Evolutionary conservation across 1,140 invertebrate genomes (phyloP).

Genomic region (Aphis craccivora): DNA sequence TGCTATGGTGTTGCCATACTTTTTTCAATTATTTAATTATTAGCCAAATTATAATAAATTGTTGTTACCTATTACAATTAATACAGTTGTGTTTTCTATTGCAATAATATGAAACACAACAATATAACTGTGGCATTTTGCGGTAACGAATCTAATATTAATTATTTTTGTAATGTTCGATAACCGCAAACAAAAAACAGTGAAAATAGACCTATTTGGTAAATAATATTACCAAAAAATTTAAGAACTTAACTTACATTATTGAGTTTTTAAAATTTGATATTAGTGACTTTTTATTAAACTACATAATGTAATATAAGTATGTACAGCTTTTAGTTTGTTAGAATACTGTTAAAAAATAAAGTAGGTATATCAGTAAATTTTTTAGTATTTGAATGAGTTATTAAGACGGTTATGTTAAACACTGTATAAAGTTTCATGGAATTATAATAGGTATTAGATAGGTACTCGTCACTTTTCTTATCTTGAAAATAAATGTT

Average conservation of each 20-base stretch:
- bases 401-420: not conserved
- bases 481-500: not conserved
- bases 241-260: not conserved
- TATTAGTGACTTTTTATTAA: not conserved
- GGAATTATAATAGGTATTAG: not conserved
- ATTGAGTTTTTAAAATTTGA: not conserved
- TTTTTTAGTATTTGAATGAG: not conserved
- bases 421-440: not conserved
- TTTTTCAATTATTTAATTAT: no score
- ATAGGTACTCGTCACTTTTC: not conserved
- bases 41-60: no score
- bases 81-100: no score
- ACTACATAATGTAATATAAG: not conserved
- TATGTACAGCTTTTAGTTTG: not conserved
- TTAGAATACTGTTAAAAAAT: not conserved
- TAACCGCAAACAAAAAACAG: not conserved
- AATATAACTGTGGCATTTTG: no score
- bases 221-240: not conserved
- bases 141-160: not conserved
- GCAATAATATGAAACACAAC: no score
- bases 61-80: no score
- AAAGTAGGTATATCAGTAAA: accelerated
- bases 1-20: no score
- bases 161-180: not conserved
- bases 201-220: not conserved